A percentile compares a stretch with the other conserved stretches of the same genome.
Conservation (phyloP, 2,888 invertebrate species). For the Nephrotoma flavescens region DNA sequence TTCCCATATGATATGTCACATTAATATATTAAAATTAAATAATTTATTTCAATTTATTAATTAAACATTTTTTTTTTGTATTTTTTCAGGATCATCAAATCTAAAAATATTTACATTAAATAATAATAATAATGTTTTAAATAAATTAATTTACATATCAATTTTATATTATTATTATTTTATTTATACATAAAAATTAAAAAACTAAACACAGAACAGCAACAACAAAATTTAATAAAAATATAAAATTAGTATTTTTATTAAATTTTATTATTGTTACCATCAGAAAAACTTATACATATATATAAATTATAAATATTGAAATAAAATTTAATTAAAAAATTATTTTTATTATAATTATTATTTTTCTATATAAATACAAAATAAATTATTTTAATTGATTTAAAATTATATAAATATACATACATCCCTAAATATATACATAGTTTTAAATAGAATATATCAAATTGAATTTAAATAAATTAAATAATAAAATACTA, state of each 20-base stretch:
- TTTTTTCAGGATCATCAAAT: conserved; percentile 1
- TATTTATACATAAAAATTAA: conserved; percentile 1
- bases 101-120: neutral
- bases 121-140: neutral
- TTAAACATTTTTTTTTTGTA: neutral
- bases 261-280: neutral
- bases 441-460: neutral
- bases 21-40: neutral
- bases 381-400: neutral
- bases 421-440: neutral
- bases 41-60: neutral
- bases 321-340: neutral
- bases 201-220: neutral
- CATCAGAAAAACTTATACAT: neutral
- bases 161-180: conserved; percentile 2
- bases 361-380: neutral
- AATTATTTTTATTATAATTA: neutral
- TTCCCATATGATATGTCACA: neutral
- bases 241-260: neutral
- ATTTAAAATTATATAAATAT: neutral
- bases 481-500: neutral
- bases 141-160: neutral
- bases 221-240: neutral
- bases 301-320: neutral
- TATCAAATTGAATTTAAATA: conserved; percentile 2